Evolutionary conservation across 1,140 invertebrate genomes (phyloP).

Genomic region (Cydia amplana): DNA sequence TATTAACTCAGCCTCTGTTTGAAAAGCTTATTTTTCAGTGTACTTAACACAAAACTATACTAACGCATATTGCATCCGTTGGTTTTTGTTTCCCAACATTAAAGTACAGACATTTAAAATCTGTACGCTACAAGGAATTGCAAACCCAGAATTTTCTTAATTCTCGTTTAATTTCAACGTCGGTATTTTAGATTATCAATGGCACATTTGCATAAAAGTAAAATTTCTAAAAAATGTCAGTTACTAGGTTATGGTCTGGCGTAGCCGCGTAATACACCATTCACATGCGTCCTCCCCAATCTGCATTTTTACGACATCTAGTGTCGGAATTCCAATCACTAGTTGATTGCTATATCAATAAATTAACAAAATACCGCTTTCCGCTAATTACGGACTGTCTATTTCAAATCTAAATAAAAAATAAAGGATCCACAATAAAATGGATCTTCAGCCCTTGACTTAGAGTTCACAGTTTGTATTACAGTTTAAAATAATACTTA

Average conservation of each 20-base stretch:
- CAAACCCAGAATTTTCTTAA: background rate
- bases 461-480: background rate
- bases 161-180: background rate
- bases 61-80: too few relatives aligned
- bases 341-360: slow-evolving; percentile 45
- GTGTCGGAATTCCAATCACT: slow-evolving; percentile 37
- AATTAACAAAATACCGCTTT: slow-evolving; percentile 49
- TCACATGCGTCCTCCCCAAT: slow-evolving; percentile 39
- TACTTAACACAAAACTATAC: too few relatives aligned
- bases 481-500: background rate
- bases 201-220: background rate
- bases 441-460: background rate
- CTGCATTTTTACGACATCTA: slow-evolving; percentile 41
- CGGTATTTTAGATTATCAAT: background rate
- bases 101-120: too few relatives aligned
- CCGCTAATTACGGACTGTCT: slow-evolving; percentile 45
- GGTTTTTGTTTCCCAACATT: too few relatives aligned
- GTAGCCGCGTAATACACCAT: slow-evolving; percentile 38
- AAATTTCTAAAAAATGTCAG: slow-evolving; percentile 3
- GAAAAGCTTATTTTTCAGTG: too few relatives aligned
- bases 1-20: too few relatives aligned
- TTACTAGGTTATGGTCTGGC: slow-evolving; percentile 1
- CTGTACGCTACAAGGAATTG: background rate
- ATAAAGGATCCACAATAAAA: slow-evolving; percentile 14
- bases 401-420: slow-evolving; percentile 10